These are phyloP conservation scores for Meloidogyne hapla DNA, from an alignment of 1,140 invertebrate genomes.

Conservation along the genomic window DNA sequence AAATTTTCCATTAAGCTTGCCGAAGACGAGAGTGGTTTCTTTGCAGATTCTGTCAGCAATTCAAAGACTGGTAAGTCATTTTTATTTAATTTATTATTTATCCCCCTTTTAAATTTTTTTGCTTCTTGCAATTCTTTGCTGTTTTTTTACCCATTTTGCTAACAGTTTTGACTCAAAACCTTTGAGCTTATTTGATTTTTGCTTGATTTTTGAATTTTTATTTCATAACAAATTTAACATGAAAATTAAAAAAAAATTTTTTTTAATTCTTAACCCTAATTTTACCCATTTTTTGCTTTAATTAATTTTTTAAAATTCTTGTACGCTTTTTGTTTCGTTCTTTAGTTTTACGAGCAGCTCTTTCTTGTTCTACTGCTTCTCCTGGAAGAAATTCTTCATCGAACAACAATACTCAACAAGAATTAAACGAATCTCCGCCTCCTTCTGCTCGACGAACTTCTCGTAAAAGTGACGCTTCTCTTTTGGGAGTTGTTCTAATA, in stretches of 20 bases:
- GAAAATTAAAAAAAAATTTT: too few relatives aligned
- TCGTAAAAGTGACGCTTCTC: background rate
- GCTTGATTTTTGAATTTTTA: too few relatives aligned
- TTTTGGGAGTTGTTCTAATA: background rate
- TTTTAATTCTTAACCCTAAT: background rate
- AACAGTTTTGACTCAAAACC: too few relatives aligned
- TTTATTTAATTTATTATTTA: background rate
- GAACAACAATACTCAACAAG: background rate
- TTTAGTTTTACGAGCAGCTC: background rate
- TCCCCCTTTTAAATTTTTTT: background rate
- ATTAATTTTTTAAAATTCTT: background rate
- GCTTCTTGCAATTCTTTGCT: background rate
- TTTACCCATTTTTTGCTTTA: background rate
- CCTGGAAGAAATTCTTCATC: background rate
- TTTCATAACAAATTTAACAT: too few relatives aligned
- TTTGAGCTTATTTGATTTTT: too few relatives aligned
- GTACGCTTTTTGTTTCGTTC: background rate
- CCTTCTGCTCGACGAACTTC: background rate
- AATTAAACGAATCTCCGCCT: background rate
- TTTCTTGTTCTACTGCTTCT: background rate
- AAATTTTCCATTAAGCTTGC: conserved; percentile 8
- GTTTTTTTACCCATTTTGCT: background rate
- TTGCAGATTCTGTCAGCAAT: conserved; percentile 23
- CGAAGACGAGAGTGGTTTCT: conserved; percentile 26
- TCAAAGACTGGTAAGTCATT: conserved; percentile 21